Percentiles rank a stretch among this genome's conserved stretches.
phyloP scores from a whole-genome alignment of 2,797 vertebrate genomes.

The Fundulus diaphanus region DNA sequence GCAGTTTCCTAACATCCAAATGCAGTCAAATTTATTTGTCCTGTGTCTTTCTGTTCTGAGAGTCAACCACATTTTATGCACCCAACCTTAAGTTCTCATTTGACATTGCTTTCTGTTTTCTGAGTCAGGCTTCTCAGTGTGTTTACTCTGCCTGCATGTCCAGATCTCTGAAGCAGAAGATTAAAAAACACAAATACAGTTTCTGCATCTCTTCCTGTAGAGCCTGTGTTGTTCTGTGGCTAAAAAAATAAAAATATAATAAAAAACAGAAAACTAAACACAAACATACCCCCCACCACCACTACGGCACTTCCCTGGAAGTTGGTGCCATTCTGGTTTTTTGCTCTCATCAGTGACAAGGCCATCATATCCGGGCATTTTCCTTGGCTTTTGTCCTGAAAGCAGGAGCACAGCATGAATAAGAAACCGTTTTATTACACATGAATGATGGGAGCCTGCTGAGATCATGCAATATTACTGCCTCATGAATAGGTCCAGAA shows the following conservation, averaged over 20 bases:
- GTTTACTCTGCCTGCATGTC: slow-evolving; percentile 36
- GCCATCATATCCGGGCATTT: slow-evolving; percentile 1
- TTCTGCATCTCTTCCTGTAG: slow-evolving; percentile 38
- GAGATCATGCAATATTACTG: slow-evolving; percentile 39
- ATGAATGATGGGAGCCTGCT: slow-evolving; percentile 39
- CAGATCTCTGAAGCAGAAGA: slow-evolving; percentile 54
- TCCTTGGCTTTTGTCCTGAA: slow-evolving; percentile 16
- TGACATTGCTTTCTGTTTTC: too few relatives aligned
- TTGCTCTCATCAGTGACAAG: slow-evolving; percentile 1
- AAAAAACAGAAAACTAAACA: slow-evolving; percentile 7
- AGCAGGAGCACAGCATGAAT: slow-evolving; percentile 35
- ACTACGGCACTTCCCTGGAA: not conserved
- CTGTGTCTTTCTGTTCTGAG: not conserved
- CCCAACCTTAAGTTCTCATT: too few relatives aligned
- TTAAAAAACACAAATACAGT: slow-evolving; percentile 49
- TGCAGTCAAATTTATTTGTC: not conserved
- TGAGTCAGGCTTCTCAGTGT: slow-evolving; percentile 7
- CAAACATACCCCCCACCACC: not conserved
- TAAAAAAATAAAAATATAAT: too few relatives aligned
- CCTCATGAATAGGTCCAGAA: slow-evolving; percentile 29
- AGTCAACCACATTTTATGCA: slow-evolving; percentile 15
- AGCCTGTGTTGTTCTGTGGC: slow-evolving; percentile 31
- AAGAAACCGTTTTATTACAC: slow-evolving; percentile 44
- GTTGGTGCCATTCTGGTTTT: not conserved
- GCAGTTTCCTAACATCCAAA: too few relatives aligned